These are phyloP conservation scores for Gymnobelideus leadbeateri DNA, from an alignment of 2,113 vertebrate genomes.

Conservation along the genomic window DNA sequence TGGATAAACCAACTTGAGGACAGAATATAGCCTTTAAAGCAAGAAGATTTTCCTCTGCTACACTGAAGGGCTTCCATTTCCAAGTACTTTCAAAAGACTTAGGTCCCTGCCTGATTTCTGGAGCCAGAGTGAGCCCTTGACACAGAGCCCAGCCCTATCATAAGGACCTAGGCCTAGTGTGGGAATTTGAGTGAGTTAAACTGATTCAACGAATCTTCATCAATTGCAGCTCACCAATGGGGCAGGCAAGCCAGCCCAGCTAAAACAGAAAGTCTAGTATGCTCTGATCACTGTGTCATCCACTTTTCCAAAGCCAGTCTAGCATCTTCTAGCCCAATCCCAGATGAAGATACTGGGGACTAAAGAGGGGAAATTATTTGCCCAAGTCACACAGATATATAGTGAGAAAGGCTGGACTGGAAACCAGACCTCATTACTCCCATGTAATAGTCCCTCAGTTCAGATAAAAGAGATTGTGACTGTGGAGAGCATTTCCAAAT, in stretches of 20 bases:
- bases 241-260: not conserved
- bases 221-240: too few species aligned
- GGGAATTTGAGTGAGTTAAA: not conserved
- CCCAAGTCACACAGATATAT: not conserved
- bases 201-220: too few species aligned
- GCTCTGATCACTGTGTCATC: too few species aligned
- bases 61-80: not conserved
- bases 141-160: not conserved
- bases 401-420: not conserved
- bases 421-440: not conserved
- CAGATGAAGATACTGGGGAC: not conserved
- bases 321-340: not conserved
- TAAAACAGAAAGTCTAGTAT: not conserved
- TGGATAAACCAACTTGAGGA: not conserved
- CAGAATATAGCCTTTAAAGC: not conserved
- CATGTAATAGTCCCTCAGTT: not conserved
- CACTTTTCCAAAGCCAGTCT: not conserved
- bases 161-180: too few species aligned
- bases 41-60: not conserved
- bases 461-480: not conserved
- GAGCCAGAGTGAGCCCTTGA: not conserved
- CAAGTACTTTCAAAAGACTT: not conserved
- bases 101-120: not conserved
- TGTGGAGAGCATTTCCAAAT: not conserved
- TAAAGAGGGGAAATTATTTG: not conserved